Evolutionary conservation across 2,113 vertebrate species (phyloP).

Genomic region (Pseudopipra pipra): DNA sequence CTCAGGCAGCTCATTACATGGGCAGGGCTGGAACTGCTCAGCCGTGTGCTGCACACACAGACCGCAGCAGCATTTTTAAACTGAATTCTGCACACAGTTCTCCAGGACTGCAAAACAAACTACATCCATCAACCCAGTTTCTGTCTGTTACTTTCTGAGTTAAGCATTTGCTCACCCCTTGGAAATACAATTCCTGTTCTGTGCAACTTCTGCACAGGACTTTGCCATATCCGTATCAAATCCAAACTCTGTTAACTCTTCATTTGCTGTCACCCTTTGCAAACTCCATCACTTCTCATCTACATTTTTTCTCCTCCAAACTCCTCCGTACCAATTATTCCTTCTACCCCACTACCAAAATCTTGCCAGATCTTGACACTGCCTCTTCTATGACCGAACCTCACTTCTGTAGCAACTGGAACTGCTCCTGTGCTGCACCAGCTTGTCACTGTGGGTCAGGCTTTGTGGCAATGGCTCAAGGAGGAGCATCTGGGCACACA

Average conservation of each 20-base stretch:
- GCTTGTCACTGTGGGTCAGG: neutral
- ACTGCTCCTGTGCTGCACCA: neutral
- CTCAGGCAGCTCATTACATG: constrained; percentile 26
- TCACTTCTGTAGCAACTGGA: neutral
- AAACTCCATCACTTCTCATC: neutral
- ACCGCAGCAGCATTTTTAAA: constrained; percentile 2
- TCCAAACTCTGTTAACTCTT: neutral
- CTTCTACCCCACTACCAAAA: neutral
- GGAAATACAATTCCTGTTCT: neutral
- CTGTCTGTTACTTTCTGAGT: neutral
- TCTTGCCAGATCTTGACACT: neutral
- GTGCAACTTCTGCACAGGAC: neutral
- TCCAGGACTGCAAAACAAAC: neutral
- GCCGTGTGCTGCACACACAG: neutral
- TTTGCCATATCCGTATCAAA: neutral
- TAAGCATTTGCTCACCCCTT: neutral
- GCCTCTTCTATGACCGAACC: neutral
- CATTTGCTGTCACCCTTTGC: neutral
- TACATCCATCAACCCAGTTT: neutral
- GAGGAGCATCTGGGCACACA: neutral
- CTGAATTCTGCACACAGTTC: neutral
- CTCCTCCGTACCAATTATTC: neutral
- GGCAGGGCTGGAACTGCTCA: constrained; percentile 27
- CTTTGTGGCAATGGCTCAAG: neutral
- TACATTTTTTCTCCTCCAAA: neutral